Evolutionary conservation across 2,888 invertebrate genomes (phyloP).

Genomic region (Dryobotodes eremita): DNA sequence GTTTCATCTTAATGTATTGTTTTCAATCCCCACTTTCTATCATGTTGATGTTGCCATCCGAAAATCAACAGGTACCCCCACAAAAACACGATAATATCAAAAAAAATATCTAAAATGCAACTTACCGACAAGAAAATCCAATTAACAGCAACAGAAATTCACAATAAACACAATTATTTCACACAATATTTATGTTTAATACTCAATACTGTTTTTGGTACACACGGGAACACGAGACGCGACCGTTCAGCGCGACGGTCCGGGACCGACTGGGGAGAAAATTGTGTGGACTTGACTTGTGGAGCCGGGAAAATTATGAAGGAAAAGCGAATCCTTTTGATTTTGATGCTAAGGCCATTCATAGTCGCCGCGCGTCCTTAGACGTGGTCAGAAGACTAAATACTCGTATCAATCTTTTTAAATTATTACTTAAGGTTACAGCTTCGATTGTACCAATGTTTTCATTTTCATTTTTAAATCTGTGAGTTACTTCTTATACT

Average conservation of each 20-base stretch:
- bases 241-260: slow-evolving; percentile 30
- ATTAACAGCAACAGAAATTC: slow-evolving; percentile 34
- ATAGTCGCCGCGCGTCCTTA: slow-evolving; percentile 8
- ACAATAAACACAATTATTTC: slow-evolving; percentile 62
- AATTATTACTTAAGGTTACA: slow-evolving; percentile 2
- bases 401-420: slow-evolving; percentile 44
- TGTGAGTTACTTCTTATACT: slow-evolving; percentile 5
- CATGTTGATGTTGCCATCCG: slow-evolving; percentile 53
- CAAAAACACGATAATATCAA: slow-evolving; percentile 17
- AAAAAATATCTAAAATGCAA: slow-evolving; percentile 47
- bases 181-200: slow-evolving; percentile 62
- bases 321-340: slow-evolving; percentile 56
- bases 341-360: slow-evolving; percentile 23
- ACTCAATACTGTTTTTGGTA: slow-evolving; percentile 58
- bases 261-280: slow-evolving; percentile 59
- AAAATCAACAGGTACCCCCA: slow-evolving; percentile 67
- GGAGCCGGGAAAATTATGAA: slow-evolving; percentile 47
- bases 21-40: slow-evolving; percentile 28
- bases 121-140: slow-evolving; percentile 64
- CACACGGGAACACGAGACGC: slow-evolving; percentile 24
- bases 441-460: background rate
- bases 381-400: slow-evolving; percentile 33
- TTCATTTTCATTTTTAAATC: slow-evolving; percentile 1
- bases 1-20: slow-evolving; percentile 38
- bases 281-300: slow-evolving; percentile 34